These are phyloP conservation scores for Falco punctatus DNA, from an alignment of 2,113 vertebrate genomes.

Conservation along the genomic window DNA sequence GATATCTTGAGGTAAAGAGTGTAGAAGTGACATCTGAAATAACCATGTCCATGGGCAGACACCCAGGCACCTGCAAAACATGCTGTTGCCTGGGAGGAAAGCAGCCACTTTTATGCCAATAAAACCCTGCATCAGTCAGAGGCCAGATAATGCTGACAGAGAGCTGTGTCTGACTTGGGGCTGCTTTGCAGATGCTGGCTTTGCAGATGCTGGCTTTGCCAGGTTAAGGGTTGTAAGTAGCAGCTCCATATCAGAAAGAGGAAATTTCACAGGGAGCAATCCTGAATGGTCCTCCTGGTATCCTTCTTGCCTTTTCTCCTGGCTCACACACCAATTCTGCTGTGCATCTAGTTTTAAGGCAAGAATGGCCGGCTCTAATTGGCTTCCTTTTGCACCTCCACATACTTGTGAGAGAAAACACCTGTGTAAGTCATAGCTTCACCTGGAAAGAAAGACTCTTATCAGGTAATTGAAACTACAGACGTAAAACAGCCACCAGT, in stretches of 20 bases:
- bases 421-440: background rate
- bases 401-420: background rate
- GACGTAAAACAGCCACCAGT: background rate
- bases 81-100: background rate
- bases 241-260: background rate
- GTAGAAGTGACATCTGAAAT: background rate
- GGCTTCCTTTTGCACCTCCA: background rate
- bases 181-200: background rate
- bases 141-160: background rate
- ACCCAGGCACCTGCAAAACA: background rate
- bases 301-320: background rate
- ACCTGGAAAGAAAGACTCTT: background rate
- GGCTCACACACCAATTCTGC: background rate
- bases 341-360: background rate
- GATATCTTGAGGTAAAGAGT: background rate
- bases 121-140: background rate
- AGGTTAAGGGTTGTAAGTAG: background rate
- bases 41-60: background rate
- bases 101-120: background rate
- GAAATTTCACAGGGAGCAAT: background rate
- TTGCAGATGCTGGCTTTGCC: background rate
- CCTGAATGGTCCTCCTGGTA: background rate
- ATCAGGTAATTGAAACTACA: background rate
- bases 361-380: background rate
- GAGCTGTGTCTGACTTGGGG: background rate